Base-by-base conservation (phyloP, 2,113 vertebrate species). In the Tetrao urogallus region DNA sequence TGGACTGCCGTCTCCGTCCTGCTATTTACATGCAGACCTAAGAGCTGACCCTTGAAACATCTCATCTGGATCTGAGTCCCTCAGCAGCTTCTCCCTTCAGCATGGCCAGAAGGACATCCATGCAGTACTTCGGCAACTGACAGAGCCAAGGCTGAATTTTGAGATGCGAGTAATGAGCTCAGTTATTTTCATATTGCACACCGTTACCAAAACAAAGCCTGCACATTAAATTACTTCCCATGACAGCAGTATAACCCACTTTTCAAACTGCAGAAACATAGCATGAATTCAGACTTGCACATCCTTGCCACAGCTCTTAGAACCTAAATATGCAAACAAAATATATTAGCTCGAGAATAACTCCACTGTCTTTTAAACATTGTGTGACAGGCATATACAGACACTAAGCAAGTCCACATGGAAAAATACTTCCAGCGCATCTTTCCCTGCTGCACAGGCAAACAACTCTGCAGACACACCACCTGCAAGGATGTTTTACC, bases 101-200 rank as follows among this genome's bases (percentile, higher is more conserved):
- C 9, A 11, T 14, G 40, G 42, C 9, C 2, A 3, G 66, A n/a
- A 32, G 43, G 14, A 64, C 4, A 61, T 0, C 4, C 4, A 25
- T 1, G 21, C 3, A 76, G 19, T 22, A 56, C 5, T 24, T 54
- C 32, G 30, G 20, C 2, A 4, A 60, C 6, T 42, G 20, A 27
- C 82, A 73, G 48, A 86, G 76, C 64, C 58, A 60, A 78, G 36
- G 63, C 18, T 76, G 54, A 61, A 57, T 75, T 85, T 43, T 43
- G 45, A 82, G 48, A 80, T 36, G 17, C 8, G 64, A 54, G 20
- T 38, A 88, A 12, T 28, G 50, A 80, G 80, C 15, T 54, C 66
- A 80, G 47, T 5, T 65, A 47, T 52, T 76, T 89, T 48, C 58
- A 48, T 8, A 69, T 6, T 13, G 27, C 48, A 76, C 48, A 52